These are phyloP conservation scores for Formica selysi DNA, from an alignment of 1,140 invertebrate genomes.

Conservation along the genomic window DNA sequence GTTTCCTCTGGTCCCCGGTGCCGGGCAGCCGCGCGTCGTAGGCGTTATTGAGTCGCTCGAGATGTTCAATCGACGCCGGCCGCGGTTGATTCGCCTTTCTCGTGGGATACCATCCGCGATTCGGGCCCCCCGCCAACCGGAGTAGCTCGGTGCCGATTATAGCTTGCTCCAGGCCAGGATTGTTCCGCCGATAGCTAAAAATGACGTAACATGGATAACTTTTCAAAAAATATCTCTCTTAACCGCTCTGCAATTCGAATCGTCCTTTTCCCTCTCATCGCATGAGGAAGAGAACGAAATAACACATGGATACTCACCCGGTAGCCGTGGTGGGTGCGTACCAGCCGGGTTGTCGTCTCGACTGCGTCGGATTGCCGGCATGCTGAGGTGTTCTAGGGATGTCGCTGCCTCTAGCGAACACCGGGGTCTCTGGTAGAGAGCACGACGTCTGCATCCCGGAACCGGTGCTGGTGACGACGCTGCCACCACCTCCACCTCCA, in stretches of 20 bases:
- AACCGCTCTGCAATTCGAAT: too few species aligned
- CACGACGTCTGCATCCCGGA: constrained; percentile 92
- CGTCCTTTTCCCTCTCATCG: too few species aligned
- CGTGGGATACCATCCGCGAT: constrained; percentile 94
- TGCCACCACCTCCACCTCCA: constrained; percentile 15
- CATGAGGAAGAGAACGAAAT: too few species aligned
- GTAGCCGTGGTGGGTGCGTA: constrained; percentile 84
- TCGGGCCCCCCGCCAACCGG: constrained; percentile 91
- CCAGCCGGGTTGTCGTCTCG: constrained; percentile 84
- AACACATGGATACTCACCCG: constrained; percentile 75
- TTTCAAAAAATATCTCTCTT: too few species aligned
- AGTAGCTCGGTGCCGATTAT: constrained; percentile 92
- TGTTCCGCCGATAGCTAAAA: constrained; percentile 88
- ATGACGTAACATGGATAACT: background rate
- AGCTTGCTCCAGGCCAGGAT: constrained; percentile 89
- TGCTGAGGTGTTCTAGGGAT: constrained; percentile 91
- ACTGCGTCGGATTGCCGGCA: constrained; percentile 82
- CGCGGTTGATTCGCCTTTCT: constrained; percentile 86
- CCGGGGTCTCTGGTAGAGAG: constrained; percentile 93
- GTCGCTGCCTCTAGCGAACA: constrained; percentile 93
- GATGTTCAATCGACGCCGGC: constrained; percentile 93
- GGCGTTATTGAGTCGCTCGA: constrained; percentile 89
- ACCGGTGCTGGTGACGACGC: constrained; percentile 77
- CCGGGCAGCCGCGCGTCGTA: constrained; percentile 86
- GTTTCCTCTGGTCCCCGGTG: constrained; percentile 89